phyloP scores from a whole-genome alignment of 2,797 vertebrate genomes.

The Hippoglossus hippoglossus region DNA sequence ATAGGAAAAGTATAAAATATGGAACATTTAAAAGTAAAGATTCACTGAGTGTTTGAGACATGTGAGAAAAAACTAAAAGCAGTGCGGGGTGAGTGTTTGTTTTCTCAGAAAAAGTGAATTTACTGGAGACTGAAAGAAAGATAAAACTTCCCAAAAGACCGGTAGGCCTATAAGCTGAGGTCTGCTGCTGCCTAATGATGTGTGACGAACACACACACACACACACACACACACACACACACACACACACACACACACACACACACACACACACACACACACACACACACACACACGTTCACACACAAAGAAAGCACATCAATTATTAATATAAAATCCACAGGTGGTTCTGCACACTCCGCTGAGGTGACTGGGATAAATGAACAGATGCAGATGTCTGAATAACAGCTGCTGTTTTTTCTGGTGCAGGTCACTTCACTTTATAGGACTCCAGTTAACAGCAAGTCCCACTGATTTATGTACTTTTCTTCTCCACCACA shows the following conservation, averaged over 20 bases:
- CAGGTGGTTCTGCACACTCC: conserved; percentile 1
- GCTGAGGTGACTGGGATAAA: conserved; percentile 2
- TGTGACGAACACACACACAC: conserved; percentile 20
- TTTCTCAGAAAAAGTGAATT: too few relatives aligned
- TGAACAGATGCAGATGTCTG: conserved; percentile 13
- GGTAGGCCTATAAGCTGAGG: conserved; percentile 7
- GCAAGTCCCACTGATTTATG: not conserved
- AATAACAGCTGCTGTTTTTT: not conserved
- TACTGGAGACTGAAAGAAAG: too few relatives aligned
- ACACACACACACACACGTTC: too few relatives aligned
- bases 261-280: too few relatives aligned
- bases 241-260: too few relatives aligned
- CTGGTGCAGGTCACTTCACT: not conserved
- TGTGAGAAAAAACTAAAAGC: not conserved
- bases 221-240: too few relatives aligned
- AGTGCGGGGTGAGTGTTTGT: not conserved
- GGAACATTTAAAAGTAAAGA: not conserved
- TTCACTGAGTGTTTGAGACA: not conserved
- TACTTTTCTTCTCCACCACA: not conserved
- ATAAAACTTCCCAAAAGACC: not conserved
- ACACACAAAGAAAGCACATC: not conserved
- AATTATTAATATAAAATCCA: conserved; percentile 2
- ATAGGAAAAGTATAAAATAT: not conserved
- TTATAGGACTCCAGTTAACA: not conserved
- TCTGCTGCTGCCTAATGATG: conserved; percentile 25